phyloP scores from a whole-genome alignment of 2,113 vertebrate species.

The Mandrillus leucophaeus region DNA sequence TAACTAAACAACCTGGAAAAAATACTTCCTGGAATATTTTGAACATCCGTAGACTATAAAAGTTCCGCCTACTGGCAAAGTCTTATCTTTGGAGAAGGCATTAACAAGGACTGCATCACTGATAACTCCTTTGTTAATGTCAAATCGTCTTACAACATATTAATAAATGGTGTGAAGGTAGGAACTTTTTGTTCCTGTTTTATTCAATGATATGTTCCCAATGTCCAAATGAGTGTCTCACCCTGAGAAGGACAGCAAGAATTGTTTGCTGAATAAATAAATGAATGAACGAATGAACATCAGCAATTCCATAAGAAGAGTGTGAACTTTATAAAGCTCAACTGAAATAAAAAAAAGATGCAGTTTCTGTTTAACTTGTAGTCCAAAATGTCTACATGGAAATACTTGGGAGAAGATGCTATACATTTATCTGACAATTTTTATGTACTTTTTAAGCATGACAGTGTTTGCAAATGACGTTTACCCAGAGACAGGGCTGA shows the following conservation, averaged over 20 bases:
- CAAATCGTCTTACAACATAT: no score
- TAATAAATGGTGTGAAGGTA: neutral
- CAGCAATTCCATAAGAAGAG: neutral
- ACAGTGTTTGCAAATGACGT: conserved; percentile 35
- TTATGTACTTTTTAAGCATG: conserved; percentile 4
- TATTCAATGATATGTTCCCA: neutral
- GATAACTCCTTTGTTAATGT: no score
- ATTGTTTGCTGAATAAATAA: neutral
- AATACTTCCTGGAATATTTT: neutral
- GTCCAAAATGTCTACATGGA: neutral
- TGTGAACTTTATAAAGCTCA: neutral
- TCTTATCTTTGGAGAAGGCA: no score
- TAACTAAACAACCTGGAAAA: neutral
- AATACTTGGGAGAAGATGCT: neutral
- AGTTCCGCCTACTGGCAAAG: neutral
- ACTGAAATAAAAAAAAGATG: neutral
- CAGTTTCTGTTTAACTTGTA: neutral
- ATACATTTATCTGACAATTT: neutral
- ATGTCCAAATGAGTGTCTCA: neutral
- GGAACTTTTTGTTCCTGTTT: neutral
- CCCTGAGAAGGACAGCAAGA: neutral
- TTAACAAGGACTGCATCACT: no score
- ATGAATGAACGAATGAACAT: neutral
- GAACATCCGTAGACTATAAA: neutral
- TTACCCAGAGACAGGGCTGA: neutral